Base-by-base conservation (phyloP, 1,140 invertebrate genomes). In the Lasioglossum albipes region DNA sequence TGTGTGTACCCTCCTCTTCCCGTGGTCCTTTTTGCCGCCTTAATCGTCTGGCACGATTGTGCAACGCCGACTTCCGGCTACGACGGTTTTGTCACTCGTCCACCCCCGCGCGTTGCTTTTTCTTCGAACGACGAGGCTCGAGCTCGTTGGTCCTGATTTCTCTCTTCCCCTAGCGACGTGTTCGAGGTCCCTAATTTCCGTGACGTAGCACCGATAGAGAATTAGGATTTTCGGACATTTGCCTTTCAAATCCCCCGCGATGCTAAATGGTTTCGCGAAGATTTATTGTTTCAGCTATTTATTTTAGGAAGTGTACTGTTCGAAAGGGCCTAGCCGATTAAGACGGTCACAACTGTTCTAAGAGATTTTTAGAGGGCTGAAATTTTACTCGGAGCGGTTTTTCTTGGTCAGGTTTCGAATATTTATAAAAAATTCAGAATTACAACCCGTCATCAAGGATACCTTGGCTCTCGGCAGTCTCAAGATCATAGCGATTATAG, bases 31-130 rank as follows among this genome's bases (percentile, higher is more conserved):
- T 80, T 74, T 80, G 62, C 57, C 62, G 49, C 65, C 78, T 75
- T 80, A 80, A 80, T 80, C 78, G 78, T 68, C 54, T 69, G 65
- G 72, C 71, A 74, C 72, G 65, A 80, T 80, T 75, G 72, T 75
- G 54, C 65, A 27, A 80, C 57, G 67, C 57, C 54, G 57, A 77
- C 74, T 81, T 49, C 66, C 67, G 74, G 65, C 69, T 71, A 61
- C 42, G 42, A 73, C 31, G 68, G 75, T 79, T 79, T 64, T 82
- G 76, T 54, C 13, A 45, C 62, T 41, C 54, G 45, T 59, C 62
- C n/a, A 18, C 22, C 27, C n/a, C 18, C 2, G n/a, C 27, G 20
- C 31, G 62, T 79, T 54, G 27, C 73, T 57, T 57, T 57, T 57
- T 57, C 54, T n/a, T n/a, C 54, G 54, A 16, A n/a, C 54, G 54